Percentiles rank a stretch among this genome's conserved stretches.
Evolutionary conservation across 2,113 vertebrate species (phyloP).

Genomic region (Leucopsar rothschildi): DNA sequence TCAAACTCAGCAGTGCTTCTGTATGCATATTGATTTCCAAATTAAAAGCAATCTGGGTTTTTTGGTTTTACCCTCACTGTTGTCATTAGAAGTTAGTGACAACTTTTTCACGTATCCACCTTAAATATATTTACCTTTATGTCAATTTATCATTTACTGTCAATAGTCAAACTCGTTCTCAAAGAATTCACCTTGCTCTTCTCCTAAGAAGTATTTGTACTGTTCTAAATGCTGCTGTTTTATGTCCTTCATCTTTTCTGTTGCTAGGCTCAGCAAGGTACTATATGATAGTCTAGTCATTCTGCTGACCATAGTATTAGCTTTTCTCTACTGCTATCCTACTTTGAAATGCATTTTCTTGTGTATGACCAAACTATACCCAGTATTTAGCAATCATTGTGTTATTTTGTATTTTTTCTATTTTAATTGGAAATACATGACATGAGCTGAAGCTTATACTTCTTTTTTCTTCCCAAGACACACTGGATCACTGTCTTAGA

Average conservation of each 20-base stretch:
- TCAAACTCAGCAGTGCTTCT: not conserved
- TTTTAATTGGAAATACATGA: not conserved
- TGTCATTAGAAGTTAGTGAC: not conserved
- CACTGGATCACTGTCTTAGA: not conserved
- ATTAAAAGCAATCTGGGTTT: not conserved
- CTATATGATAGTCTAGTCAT: not conserved
- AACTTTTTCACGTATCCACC: not conserved
- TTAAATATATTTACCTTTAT: not conserved
- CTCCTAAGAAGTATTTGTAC: not conserved
- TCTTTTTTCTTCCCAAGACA: not conserved
- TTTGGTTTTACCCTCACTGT: not conserved
- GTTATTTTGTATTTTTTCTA: not conserved
- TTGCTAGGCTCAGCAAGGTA: not conserved
- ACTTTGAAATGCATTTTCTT: not conserved
- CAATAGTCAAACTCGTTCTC: not conserved
- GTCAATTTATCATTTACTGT: not conserved
- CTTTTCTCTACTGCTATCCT: not conserved
- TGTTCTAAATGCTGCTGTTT: not conserved
- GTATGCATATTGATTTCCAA: not conserved
- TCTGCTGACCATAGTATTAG: not conserved
- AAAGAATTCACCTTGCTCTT: not conserved
- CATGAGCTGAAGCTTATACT: not conserved
- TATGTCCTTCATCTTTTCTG: not conserved
- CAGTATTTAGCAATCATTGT: not conserved
- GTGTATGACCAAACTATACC: not conserved